phyloP scores from a whole-genome alignment of 2,888 invertebrate genomes.

The Drymonia ruficornis region DNA sequence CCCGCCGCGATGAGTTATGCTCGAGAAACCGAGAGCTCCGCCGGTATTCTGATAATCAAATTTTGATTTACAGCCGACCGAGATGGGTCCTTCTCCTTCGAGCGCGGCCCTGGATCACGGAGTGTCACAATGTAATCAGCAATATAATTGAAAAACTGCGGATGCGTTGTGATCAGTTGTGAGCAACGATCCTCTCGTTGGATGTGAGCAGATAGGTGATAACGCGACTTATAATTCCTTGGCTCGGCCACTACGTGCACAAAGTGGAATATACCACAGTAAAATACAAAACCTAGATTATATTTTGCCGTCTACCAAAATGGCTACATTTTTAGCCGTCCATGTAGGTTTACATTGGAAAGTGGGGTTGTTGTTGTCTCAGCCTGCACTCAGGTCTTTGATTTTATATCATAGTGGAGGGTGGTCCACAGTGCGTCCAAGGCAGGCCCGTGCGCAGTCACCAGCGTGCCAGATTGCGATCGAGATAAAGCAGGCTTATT shows the following conservation, averaged over 20 bases:
- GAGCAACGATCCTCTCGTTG: no score
- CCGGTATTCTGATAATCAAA: conserved; percentile 31
- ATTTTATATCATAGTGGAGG: not conserved
- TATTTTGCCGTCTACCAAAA: no score
- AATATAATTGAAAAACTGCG: conserved; percentile 48
- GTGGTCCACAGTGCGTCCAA: not conserved
- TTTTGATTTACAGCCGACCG: conserved; percentile 70
- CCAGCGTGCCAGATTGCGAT: conserved; percentile 55
- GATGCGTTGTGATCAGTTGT: no score
- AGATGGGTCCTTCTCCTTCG: conserved; percentile 66
- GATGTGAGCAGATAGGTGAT: no score
- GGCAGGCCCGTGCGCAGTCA: not conserved
- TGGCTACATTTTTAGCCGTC: no score
- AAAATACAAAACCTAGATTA: no score
- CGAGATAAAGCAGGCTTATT: conserved; percentile 72
- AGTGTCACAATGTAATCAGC: conserved; percentile 61
- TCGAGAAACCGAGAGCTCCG: conserved; percentile 27
- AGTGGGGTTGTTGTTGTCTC: no score
- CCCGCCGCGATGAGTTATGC: conserved; percentile 59
- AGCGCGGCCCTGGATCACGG: conserved; percentile 41
- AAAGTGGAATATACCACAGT: no score
- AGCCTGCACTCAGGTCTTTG: no score
- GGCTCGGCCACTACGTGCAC: no score
- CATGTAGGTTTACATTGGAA: no score
- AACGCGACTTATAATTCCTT: no score